phyloP scores from a whole-genome alignment of 2,797 vertebrate species.

The Fratercula arctica region DNA sequence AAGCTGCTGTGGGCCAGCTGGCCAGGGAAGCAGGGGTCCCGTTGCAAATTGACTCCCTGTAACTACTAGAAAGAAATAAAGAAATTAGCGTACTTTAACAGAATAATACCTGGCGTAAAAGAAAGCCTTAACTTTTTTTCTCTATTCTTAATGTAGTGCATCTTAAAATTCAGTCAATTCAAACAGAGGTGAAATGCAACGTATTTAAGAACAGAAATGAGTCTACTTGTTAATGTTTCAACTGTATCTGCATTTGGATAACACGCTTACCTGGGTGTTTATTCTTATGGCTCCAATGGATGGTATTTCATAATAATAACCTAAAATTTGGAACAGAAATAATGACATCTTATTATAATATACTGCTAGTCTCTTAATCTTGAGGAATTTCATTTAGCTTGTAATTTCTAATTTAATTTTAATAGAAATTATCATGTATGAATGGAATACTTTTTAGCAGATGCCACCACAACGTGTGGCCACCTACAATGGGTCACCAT shows the following conservation, averaged over 20 bases:
- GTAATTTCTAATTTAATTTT: neutral
- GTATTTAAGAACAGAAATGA: neutral
- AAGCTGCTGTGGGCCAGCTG: neutral
- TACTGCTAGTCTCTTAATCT: neutral
- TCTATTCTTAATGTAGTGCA: neutral
- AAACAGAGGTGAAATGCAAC: neutral
- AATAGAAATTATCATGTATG: neutral
- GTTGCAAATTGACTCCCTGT: neutral
- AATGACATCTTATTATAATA: neutral
- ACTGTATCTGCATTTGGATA: neutral
- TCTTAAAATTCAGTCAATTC: neutral
- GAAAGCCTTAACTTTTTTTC: neutral
- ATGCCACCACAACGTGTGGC: neutral
- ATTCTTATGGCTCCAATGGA: slow-evolving; percentile 98
- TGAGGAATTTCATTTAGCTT: neutral
- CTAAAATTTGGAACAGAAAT: slow-evolving; percentile 75
- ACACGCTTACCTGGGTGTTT: slow-evolving; percentile 90
- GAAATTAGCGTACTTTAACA: neutral
- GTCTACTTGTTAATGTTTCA: neutral
- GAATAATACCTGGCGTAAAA: neutral
- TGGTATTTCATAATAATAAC: slow-evolving; percentile 98
- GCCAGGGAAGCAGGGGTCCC: too few species aligned
- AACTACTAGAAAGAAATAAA: neutral
- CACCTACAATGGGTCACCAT: neutral
- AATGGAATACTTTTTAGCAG: neutral